Conservation (phyloP, 2,113 vertebrate species). For the Macrotis lagotis region DNA sequence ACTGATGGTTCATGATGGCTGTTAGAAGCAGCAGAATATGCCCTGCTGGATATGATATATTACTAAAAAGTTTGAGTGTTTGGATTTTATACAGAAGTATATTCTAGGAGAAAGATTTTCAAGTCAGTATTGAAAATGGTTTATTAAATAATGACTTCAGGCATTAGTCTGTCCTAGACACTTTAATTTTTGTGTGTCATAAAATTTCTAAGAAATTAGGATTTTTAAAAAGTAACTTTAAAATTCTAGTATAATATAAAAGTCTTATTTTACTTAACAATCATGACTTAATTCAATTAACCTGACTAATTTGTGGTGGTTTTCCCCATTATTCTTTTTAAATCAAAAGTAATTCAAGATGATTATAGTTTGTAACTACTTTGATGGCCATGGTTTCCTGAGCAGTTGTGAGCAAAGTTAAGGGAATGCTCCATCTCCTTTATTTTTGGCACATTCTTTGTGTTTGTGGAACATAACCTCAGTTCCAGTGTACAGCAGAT, state of each 20-base stretch:
- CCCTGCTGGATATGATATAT: background rate
- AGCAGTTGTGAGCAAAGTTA: background rate
- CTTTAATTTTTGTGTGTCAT: background rate
- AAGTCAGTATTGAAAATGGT: background rate
- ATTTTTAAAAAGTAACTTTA: background rate
- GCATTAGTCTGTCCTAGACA: background rate
- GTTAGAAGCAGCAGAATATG: background rate
- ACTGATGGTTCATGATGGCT: background rate
- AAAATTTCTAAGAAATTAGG: background rate
- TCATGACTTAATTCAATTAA: background rate
- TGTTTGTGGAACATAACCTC: conserved; percentile 26
- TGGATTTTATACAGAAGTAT: background rate
- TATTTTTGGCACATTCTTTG: background rate
- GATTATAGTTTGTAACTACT: background rate
- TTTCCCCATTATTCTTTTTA: background rate
- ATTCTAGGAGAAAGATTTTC: background rate
- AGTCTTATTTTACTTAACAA: background rate
- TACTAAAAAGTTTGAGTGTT: background rate
- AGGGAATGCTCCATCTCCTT: background rate
- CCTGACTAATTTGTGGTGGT: background rate
- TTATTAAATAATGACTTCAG: background rate
- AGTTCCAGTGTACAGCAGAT: conserved; percentile 2
- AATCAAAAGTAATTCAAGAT: background rate
- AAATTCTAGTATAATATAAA: background rate
- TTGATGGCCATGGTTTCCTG: background rate